phyloP scores from a whole-genome alignment of 1,140 invertebrate species.

The Calephelis virginiensis region DNA sequence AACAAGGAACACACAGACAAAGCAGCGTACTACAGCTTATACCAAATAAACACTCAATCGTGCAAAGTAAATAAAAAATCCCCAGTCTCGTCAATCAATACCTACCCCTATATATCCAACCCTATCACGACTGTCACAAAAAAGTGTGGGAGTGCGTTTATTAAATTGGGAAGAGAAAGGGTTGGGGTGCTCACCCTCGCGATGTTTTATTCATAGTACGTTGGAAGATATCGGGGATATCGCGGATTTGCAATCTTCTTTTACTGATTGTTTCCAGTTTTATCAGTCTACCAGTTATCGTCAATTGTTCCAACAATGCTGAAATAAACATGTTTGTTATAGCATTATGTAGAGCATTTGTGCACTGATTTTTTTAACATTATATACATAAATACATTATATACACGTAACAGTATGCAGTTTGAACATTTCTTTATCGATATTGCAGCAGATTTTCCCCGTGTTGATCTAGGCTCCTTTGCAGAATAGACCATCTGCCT shows the following conservation, averaged over 20 bases:
- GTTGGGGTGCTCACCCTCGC: constrained; percentile 54
- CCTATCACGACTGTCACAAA: constrained; percentile 48
- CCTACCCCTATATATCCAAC: constrained; percentile 33
- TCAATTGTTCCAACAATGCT: neutral
- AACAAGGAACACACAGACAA: too few species aligned
- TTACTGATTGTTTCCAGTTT: constrained; percentile 19
- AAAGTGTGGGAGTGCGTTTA: constrained; percentile 53
- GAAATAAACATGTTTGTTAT: neutral
- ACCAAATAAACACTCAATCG: neutral
- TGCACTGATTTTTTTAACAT: too few species aligned
- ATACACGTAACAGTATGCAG: too few species aligned
- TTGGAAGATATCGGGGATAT: constrained; percentile 47
- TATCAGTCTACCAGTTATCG: constrained; percentile 2
- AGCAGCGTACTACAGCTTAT: too few species aligned
- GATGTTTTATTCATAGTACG: constrained; percentile 69
- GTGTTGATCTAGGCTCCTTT: too few species aligned
- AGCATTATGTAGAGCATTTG: neutral
- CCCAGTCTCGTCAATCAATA: constrained; percentile 37
- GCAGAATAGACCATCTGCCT: too few species aligned
- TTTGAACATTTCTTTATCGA: too few species aligned
- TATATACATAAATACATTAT: too few species aligned
- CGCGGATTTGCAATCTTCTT: constrained; percentile 29
- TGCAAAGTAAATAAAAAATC: neutral
- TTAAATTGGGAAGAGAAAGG: constrained; percentile 50
- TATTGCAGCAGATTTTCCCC: too few species aligned